Percentiles rank a stretch among this genome's conserved stretches.
phyloP scores from a whole-genome alignment of 2,113 vertebrate species.

The Pleuronectes platessa region DNA sequence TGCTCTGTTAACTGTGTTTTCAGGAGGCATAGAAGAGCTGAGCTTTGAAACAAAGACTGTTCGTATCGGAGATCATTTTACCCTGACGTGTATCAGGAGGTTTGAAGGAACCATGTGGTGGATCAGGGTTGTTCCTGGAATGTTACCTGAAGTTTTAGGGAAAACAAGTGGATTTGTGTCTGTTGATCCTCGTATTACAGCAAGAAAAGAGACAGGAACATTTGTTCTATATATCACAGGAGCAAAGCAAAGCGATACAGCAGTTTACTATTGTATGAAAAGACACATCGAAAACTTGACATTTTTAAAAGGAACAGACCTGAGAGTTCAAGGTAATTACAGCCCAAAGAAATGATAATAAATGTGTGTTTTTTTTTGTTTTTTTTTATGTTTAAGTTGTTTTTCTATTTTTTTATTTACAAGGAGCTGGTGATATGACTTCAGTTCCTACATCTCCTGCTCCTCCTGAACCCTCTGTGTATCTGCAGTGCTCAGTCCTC shows the following conservation, averaged over 20 bases:
- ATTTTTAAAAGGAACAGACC: slow-evolving; percentile 18
- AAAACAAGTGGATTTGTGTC: not conserved
- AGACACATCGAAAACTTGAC: accelerated
- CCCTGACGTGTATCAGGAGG: too few relatives aligned
- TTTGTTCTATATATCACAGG: slow-evolving; percentile 40
- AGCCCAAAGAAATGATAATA: not conserved
- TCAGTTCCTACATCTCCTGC: not conserved
- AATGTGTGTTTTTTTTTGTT: not conserved
- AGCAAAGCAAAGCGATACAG: slow-evolving; percentile 30
- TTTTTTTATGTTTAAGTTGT: not conserved
- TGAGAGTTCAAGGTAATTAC: slow-evolving; percentile 59
- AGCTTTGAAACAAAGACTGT: not conserved
- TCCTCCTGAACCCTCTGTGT: slow-evolving; percentile 28
- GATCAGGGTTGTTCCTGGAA: not conserved
- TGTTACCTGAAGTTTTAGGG: slow-evolving; percentile 18
- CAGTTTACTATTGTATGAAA: slow-evolving; percentile 55
- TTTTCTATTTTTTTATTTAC: not conserved
- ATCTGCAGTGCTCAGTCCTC: slow-evolving; percentile 26
- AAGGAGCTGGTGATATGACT: not conserved
- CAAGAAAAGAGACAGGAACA: accelerated
- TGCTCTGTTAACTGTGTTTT: not conserved
- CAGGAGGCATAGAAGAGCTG: slow-evolving; percentile 8
- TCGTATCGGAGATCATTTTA: too few relatives aligned
- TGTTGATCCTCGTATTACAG: not conserved
- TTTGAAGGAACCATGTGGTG: too few relatives aligned